A percentile compares a stretch with the other conserved stretches of the same genome.
These are phyloP conservation scores for Periophthalmus modestus DNA, from an alignment of 2,113 vertebrate species.

Conservation along the genomic window DNA sequence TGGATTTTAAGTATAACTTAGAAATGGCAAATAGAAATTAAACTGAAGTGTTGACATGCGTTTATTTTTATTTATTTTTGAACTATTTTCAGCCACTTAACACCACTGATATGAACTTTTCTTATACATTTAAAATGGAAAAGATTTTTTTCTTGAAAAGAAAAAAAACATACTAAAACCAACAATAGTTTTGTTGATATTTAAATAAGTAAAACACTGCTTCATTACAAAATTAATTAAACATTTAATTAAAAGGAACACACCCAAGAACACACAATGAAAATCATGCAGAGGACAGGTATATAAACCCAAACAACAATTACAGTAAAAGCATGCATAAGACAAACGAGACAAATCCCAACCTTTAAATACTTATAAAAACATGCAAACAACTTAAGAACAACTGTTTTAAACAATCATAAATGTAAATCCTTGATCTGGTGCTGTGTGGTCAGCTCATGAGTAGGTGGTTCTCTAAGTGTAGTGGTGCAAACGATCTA, in stretches of 20 bases:
- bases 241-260: conserved; percentile 61
- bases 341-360: conserved; percentile 11
- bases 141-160: neutral
- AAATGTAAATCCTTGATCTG: neutral
- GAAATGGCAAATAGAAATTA: no score
- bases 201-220: neutral
- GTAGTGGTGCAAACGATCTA: neutral
- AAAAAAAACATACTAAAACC: neutral
- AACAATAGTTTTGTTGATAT: neutral
- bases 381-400: conserved; percentile 32
- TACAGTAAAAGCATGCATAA: conserved; percentile 46
- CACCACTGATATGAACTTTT: no score
- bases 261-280: conserved; percentile 23
- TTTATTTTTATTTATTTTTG: no score
- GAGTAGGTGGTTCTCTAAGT: conserved; percentile 7
- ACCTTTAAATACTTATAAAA: conserved; percentile 34
- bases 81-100: neutral
- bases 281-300: conserved; percentile 40
- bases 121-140: no score
- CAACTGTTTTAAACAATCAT: neutral
- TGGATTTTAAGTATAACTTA: no score
- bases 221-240: conserved; percentile 22
- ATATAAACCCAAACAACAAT: conserved; percentile 6
- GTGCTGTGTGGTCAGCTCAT: neutral
- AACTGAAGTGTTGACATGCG: no score